Evolutionary conservation across 2,797 vertebrate species (phyloP), one percentile per base, ranked within the genome.

Genomic region (Sebastes kiyomatsui): DNA sequence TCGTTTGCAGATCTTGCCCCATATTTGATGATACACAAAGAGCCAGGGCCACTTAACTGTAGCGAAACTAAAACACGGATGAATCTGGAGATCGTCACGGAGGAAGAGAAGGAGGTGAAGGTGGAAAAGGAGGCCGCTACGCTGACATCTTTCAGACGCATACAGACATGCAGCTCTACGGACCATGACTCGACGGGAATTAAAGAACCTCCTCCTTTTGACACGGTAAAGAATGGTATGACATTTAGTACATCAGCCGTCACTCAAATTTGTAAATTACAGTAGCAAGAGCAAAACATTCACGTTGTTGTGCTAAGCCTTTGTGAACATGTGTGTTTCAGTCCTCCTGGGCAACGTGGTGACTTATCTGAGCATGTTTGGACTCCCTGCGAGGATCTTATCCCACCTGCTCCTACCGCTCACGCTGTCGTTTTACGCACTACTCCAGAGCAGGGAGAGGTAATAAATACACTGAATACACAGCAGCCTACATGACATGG

Each of bases 371-470:
- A 89, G 73, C 58, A 87, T 91, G 67, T 60, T 87, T 56, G 85
- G 85, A 30, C 77, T 90, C 23, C 79, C 81, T 27, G 73, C 46
- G 1, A 89, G 46, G 69, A 33, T 86, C 38, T 55, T 94, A 1
- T 92, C 75, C 27, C 85, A 80, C 77, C 61, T 94, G 52, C 78
- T 96, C 28, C 73, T 95, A 1, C 84, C 92, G 22, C 46, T 94
- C 38, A 81, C 83, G 5, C 60, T 93, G 55, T 66, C 16, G 2
- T 76, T 92, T 74, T 89, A 82, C 32, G 11, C 69, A 3, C 6
- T 84, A 18, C 59, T 85, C 10, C 75, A 81, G 55, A 87, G 82
- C 6, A 80, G 65, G 13, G 68, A 88, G 60, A 92, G 93, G 95
- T 95, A 87, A 81, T 6, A 42, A 59, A 60, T 11, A 30, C 18